phyloP scores from a whole-genome alignment of 2,888 invertebrate species.

The Rhimphoctona megacephalus region DNA sequence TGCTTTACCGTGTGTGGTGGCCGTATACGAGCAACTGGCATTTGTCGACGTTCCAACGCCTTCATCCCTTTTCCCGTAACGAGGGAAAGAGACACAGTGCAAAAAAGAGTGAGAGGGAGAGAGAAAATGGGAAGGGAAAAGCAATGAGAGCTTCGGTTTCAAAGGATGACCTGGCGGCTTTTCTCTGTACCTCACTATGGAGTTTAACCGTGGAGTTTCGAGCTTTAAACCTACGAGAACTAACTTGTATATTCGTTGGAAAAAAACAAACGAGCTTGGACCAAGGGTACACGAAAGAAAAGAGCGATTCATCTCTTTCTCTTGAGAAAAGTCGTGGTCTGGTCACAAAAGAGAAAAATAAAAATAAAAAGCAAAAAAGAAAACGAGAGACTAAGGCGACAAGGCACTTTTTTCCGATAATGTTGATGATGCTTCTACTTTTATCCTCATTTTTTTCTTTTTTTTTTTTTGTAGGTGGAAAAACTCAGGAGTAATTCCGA shows the following conservation, averaged over 20 bases:
- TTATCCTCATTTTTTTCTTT: no score
- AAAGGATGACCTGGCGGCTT: constrained; percentile 69
- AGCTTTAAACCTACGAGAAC: constrained; percentile 62
- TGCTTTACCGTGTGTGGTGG: constrained; percentile 18
- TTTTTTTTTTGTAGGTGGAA: neutral
- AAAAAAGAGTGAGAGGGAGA: constrained; percentile 17
- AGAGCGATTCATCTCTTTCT: constrained; percentile 65
- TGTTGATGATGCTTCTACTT: constrained; percentile 59
- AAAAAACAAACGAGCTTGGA: constrained; percentile 37
- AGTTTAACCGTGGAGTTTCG: constrained; percentile 56
- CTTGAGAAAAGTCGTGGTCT: constrained; percentile 49
- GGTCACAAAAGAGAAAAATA: constrained; percentile 9
- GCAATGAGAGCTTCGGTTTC: constrained; percentile 65
- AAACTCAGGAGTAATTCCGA: neutral
- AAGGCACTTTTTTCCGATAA: constrained; percentile 59
- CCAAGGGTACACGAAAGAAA: constrained; percentile 31
- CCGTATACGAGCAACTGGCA: constrained; percentile 35
- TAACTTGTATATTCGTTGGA: neutral
- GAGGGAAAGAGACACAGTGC: constrained; percentile 19
- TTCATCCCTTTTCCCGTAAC: constrained; percentile 48
- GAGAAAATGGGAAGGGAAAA: constrained; percentile 20
- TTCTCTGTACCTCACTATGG: constrained; percentile 29
- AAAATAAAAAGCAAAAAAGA: constrained; percentile 9
- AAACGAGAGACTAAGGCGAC: constrained; percentile 27
- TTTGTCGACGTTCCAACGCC: constrained; percentile 64